These are phyloP conservation scores for Gadopsis marmoratus DNA, from an alignment of 2,797 vertebrate species.

Conservation along the genomic window DNA sequence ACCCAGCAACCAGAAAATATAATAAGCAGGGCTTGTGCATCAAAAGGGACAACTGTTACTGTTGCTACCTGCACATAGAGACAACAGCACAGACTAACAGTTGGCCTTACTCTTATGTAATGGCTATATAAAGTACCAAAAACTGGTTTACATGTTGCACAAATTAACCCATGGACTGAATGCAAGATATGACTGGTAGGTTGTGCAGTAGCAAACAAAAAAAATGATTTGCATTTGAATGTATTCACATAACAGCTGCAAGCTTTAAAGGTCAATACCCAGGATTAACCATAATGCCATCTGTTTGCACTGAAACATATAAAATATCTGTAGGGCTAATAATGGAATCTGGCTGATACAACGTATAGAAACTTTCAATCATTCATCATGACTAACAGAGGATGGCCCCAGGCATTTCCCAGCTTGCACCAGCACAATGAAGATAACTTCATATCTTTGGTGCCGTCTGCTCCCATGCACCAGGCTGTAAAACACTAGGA, in stretches of 20 bases:
- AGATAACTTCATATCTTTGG: slow-evolving; percentile 58
- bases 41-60: slow-evolving; percentile 14
- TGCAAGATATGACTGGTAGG: neutral
- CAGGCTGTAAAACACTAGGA: slow-evolving; percentile 45
- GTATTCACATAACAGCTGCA: slow-evolving; percentile 13
- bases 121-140: slow-evolving; percentile 25
- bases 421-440: slow-evolving; percentile 32
- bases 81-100: slow-evolving; percentile 2
- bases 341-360: slow-evolving; percentile 1
- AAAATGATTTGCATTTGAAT: slow-evolving; percentile 3
- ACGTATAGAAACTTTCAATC: slow-evolving; percentile 11
- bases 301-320: slow-evolving; percentile 15
- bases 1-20: slow-evolving; percentile 48
- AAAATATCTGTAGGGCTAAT: slow-evolving; percentile 11
- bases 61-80: slow-evolving; percentile 2
- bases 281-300: neutral
- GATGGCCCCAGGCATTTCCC: slow-evolving; percentile 42
- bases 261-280: slow-evolving; percentile 14
- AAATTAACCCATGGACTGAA: slow-evolving; percentile 9
- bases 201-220: slow-evolving; percentile 14
- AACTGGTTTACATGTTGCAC: slow-evolving; percentile 4
- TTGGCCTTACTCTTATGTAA: slow-evolving; percentile 11
- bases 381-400: slow-evolving; percentile 14
- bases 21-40: slow-evolving; percentile 45
- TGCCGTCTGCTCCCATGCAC: slow-evolving; percentile 56